phyloP scores from a whole-genome alignment of 2,888 invertebrate species.

The Dyspetes luteomarginatus region DNA sequence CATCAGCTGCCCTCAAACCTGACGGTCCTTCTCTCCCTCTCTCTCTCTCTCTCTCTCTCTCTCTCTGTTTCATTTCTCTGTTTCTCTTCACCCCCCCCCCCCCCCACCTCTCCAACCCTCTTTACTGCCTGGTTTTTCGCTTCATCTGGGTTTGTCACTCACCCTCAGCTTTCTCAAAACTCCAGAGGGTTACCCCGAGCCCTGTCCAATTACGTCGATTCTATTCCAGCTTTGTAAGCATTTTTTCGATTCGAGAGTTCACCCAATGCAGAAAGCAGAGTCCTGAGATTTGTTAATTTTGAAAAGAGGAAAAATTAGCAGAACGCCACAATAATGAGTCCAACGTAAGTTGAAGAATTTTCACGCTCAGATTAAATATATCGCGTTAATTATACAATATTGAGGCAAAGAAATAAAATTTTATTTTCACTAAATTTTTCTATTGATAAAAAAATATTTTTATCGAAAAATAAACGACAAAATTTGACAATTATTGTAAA shows the following conservation, averaged over 20 bases:
- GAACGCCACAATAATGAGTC: no score
- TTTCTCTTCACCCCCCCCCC: not conserved
- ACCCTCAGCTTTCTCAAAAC: slow-evolving; percentile 19
- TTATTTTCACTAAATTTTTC: no score
- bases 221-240: slow-evolving; percentile 71
- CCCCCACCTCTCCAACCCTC: not conserved
- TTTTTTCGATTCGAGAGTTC: slow-evolving; percentile 64
- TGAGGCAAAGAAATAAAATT: no score
- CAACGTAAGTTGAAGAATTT: no score
- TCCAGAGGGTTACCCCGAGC: slow-evolving; percentile 31
- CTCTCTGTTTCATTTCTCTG: not conserved
- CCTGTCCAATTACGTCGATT: slow-evolving; percentile 72
- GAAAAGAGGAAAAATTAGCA: slow-evolving; percentile 16
- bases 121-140: no score
- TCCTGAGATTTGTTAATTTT: slow-evolving; percentile 44
- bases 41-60: slow-evolving; percentile 33
- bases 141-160: slow-evolving; percentile 44
- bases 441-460: no score
- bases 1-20: slow-evolving; percentile 18
- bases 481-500: slow-evolving; percentile 29
- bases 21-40: not conserved
- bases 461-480: no score
- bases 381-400: no score
- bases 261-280: slow-evolving; percentile 35
- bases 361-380: no score